Evolutionary conservation across 1,140 invertebrate species (phyloP), one percentile per base, ranked within the genome.

Genomic region (Frieseomelitta varia): DNA sequence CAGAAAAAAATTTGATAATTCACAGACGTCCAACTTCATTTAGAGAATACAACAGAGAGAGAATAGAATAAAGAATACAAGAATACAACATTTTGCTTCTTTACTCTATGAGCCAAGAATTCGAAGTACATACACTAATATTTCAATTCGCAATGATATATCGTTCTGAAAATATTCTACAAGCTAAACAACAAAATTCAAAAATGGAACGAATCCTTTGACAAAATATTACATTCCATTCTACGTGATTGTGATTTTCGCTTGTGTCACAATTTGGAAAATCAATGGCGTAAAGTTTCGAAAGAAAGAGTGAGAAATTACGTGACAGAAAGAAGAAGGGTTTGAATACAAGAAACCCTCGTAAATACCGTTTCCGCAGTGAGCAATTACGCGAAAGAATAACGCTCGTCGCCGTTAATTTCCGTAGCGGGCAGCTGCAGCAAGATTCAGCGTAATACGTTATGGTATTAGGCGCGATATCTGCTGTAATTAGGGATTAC

Each of bases 401-500:
- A 73, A 80, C 56, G 51, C 27, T 12, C 19, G 4, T 72, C 34
- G n/a, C n/a, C 6, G 53, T 81, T 75, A 86, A 65, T 56, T 34
- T 55, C 51, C 39, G 71, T 68, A 55, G n/a, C 53, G 39, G 10
- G 53, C 58, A 72, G 27, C 73, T 80, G 69, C 58, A 56, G 19
- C 67, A 72, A n/a, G 77, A 86, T 85, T 47, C 77, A 56, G 73
- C 56, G 81, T 56, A 77, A 80, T 85, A 83, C 80, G 88, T 90
- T 81, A 80, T 71, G 84, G 61, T 81, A 90, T 90, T 90, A 88
- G 84, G 72, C 79, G 79, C 85, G 79, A 86, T 81, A 85, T 88
- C 79, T 82, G 51, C n/a, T 65, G 79, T 90, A 90, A 90, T 89
- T 89, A 90, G 79, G 75, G 53, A 89, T 90, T 87, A 89, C 88